Conservation (phyloP, 2,888 invertebrate genomes). For the Chymomyza procnemis region DNA sequence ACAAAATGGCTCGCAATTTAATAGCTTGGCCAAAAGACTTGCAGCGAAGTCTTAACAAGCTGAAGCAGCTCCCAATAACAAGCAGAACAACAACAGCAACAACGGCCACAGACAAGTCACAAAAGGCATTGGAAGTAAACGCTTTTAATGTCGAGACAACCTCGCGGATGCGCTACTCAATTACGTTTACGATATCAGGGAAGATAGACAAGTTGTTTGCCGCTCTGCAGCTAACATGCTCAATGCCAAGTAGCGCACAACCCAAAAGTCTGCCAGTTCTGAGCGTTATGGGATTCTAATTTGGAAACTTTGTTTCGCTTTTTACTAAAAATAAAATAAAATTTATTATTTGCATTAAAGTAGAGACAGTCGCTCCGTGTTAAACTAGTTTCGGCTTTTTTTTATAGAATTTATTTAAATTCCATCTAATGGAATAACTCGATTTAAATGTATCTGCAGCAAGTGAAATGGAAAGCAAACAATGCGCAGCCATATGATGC, state of each 20-base stretch:
- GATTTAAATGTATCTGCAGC: not conserved
- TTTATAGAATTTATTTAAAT: not conserved
- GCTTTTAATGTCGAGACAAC: not conserved
- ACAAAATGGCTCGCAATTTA: slow-evolving; percentile 55
- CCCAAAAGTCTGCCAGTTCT: not conserved
- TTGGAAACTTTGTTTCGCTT: not conserved
- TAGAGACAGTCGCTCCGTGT: not conserved
- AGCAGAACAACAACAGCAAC: not conserved
- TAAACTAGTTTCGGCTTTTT: slow-evolving; percentile 5
- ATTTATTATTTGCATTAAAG: slow-evolving; percentile 53
- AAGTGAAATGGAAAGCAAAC: not conserved
- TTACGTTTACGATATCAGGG: not conserved
- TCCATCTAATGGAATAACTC: not conserved
- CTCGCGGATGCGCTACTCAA: not conserved
- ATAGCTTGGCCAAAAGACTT: slow-evolving; percentile 24
- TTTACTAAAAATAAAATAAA: slow-evolving; percentile 20
- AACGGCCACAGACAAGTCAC: not conserved
- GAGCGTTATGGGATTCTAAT: not conserved
- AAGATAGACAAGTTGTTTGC: not conserved
- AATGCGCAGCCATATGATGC: not conserved
- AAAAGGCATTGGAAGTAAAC: not conserved
- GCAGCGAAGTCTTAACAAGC: not conserved
- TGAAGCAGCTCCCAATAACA: not conserved
- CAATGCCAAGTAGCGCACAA: not conserved
- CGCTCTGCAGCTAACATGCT: not conserved